A percentile compares a stretch with the other conserved stretches of the same genome.
Evolutionary conservation across 2,113 vertebrate species (phyloP).

Genomic region (Rhadina sibilatrix): DNA sequence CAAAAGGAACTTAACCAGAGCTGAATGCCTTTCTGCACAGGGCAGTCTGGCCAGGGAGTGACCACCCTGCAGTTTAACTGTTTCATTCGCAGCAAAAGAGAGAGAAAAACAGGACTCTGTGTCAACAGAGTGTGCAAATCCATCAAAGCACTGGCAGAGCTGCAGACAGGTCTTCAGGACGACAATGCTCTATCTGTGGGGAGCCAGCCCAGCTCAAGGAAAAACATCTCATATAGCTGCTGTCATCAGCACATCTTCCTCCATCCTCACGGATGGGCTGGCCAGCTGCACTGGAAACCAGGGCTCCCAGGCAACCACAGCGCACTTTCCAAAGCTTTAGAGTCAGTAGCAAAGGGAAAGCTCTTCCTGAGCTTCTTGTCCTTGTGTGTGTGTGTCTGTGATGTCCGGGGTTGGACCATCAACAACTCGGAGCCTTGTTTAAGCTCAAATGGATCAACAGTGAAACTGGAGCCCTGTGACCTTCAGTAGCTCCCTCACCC

Average conservation of each 20-base stretch:
- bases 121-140: neutral
- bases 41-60: neutral
- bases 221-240: neutral
- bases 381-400: neutral
- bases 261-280: neutral
- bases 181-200: neutral
- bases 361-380: neutral
- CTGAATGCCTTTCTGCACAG: neutral
- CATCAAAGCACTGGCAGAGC: neutral
- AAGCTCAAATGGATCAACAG: neutral
- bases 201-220: neutral
- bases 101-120: neutral
- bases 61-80: neutral
- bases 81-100: neutral
- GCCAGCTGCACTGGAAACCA: neutral
- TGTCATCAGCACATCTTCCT: neutral
- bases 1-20: neutral
- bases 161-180: neutral
- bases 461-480: conserved; percentile 12
- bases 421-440: neutral
- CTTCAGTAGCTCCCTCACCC: neutral
- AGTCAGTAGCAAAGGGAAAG: neutral
- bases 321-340: neutral
- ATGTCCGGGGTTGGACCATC: neutral
- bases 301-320: neutral